Conservation (phyloP, 1,140 invertebrate species). For the Phenacoccus solenopsis region DNA sequence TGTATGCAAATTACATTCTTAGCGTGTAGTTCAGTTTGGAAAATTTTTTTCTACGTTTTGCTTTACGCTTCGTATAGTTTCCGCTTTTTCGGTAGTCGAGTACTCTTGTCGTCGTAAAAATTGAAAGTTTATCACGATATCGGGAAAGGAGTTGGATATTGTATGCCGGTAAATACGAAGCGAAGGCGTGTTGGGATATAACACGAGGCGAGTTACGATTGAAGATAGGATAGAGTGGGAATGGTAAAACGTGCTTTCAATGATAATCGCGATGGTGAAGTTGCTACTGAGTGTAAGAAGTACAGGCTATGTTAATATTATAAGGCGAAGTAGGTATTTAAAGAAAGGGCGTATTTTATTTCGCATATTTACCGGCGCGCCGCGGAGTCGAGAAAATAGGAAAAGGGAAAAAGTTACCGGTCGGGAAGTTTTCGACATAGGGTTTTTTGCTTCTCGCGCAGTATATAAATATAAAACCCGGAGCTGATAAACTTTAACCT, state of each 20-base stretch:
- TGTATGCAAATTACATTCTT: no score
- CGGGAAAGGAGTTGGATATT: neutral
- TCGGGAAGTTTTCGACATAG: neutral
- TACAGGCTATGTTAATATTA: neutral
- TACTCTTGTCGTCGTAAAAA: no score
- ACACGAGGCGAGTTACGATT: neutral
- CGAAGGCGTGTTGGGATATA: neutral
- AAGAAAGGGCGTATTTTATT: neutral
- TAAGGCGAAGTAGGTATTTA: neutral
- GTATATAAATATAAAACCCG: neutral
- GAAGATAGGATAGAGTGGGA: neutral
- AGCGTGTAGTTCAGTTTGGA: no score
- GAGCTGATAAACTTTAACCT: neutral
- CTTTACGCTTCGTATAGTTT: no score
- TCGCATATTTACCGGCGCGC: neutral
- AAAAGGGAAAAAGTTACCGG: neutral
- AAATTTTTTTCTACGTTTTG: no score
- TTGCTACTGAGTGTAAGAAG: neutral
- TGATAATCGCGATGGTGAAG: no score
- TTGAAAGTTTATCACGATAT: neutral
- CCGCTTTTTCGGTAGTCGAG: no score
- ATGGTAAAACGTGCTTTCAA: neutral
- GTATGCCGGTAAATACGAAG: neutral
- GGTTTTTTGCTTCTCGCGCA: neutral
- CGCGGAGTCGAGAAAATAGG: no score